These are phyloP conservation scores for Halyomorpha halys DNA, from an alignment of 1,140 invertebrate species.

Conservation along the genomic window DNA sequence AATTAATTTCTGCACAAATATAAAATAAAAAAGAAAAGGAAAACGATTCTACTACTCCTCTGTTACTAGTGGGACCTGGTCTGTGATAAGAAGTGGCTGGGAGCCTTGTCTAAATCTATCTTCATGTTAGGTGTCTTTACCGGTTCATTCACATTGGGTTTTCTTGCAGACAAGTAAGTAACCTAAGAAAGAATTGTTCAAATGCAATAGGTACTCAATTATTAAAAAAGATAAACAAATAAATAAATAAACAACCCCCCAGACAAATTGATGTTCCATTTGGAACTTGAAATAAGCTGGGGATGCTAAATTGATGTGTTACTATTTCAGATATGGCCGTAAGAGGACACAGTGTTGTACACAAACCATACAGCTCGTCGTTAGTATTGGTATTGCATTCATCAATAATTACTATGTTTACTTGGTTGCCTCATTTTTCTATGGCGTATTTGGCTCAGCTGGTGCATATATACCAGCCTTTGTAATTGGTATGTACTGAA, in stretches of 20 bases:
- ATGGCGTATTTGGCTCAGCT: conserved; percentile 72
- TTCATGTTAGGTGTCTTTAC: conserved; percentile 87
- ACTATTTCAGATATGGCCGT: conserved; percentile 48
- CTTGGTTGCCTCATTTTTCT: conserved; percentile 54
- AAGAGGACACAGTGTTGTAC: conserved; percentile 71
- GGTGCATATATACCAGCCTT: conserved; percentile 75
- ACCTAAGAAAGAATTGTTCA: background rate
- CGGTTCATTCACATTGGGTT: conserved; percentile 73
- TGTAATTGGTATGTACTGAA: conserved; percentile 48
- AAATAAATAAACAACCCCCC: background rate
- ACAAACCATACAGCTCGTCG: conserved; percentile 54
- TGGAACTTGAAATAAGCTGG: background rate
- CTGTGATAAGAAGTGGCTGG: conserved; percentile 69
- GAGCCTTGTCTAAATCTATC: conserved; percentile 61
- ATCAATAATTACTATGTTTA: conserved; percentile 63
- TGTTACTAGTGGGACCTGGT: conserved; percentile 64
- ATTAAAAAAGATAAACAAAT: background rate
- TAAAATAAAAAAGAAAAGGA: too few species aligned
- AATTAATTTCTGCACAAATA: background rate
- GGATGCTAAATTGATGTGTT: background rate
- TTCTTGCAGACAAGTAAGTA: conserved; percentile 66
- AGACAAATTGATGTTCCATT: background rate
- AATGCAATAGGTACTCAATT: background rate
- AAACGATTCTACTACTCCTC: conserved; percentile 1
- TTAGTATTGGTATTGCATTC: conserved; percentile 62